A percentile compares a stretch with the other conserved stretches of the same genome.
Conservation (phyloP, 1,140 invertebrate genomes). For the Hycleus cichorii region DNA sequence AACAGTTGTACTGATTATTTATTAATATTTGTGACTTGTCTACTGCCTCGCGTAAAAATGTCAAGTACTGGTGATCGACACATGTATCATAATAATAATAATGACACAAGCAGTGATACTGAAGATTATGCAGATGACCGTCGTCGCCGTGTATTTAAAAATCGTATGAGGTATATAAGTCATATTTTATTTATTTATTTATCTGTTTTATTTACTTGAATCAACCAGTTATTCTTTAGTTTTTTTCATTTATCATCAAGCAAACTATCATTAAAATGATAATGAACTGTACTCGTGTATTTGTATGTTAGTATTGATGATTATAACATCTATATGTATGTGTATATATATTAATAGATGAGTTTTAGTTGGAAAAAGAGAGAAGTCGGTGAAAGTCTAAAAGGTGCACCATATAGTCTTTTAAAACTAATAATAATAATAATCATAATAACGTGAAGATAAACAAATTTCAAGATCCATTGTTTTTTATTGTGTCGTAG, state of each 20-base stretch:
- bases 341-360: too few relatives aligned
- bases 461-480: too few relatives aligned
- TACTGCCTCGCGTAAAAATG: conserved; percentile 35
- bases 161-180: conserved; percentile 50
- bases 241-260: not conserved
- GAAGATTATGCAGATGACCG: conserved; percentile 61
- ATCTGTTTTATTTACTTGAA: too few relatives aligned
- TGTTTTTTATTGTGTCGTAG: too few relatives aligned
- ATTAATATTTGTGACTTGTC: conserved; percentile 35
- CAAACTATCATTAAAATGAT: too few relatives aligned
- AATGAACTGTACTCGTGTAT: too few relatives aligned
- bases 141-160: conserved; percentile 56
- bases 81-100: conserved; percentile 29
- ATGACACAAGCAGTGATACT: conserved; percentile 64
- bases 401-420: too few relatives aligned
- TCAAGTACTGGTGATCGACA: conserved; percentile 37
- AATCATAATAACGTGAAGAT: not conserved
- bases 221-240: not conserved
- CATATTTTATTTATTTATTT: not conserved
- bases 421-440: not conserved
- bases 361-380: too few relatives aligned
- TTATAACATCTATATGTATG: too few relatives aligned
- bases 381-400: too few relatives aligned
- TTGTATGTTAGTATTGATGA: too few relatives aligned
- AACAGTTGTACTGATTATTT: conserved; percentile 34